A percentile compares a stretch with the other conserved stretches of the same genome.
phyloP scores from a whole-genome alignment of 2,797 vertebrate species.

The Syngnathus acus region DNA sequence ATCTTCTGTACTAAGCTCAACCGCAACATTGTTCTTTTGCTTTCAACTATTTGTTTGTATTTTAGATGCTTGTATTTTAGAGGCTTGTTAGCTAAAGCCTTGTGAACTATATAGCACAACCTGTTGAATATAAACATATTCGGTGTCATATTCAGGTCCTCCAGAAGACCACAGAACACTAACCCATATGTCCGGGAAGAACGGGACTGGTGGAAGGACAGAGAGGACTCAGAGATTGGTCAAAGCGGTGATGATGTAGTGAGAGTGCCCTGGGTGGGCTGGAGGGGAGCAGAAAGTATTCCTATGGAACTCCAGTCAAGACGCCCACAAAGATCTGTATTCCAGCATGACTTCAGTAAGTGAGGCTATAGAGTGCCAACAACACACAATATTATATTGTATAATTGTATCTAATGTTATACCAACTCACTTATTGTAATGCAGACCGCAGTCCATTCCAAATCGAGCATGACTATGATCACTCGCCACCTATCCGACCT shows the following conservation, averaged over 20 bases:
- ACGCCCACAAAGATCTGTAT: constrained; percentile 17
- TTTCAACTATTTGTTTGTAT: too few species aligned
- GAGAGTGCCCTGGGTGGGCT: constrained; percentile 30
- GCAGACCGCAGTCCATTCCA: constrained; percentile 44
- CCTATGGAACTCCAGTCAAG: constrained; percentile 45
- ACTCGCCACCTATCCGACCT: constrained; percentile 4
- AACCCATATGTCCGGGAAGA: constrained; percentile 55
- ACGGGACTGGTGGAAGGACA: constrained; percentile 11
- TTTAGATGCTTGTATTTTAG: background rate
- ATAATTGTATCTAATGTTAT: background rate
- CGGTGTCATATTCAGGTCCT: constrained; percentile 20
- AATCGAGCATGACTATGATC: constrained; percentile 17
- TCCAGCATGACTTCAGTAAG: constrained; percentile 48
- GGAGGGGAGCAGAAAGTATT: constrained; percentile 43
- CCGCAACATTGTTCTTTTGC: too few species aligned
- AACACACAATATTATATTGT: background rate
- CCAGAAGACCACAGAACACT: constrained; percentile 42
- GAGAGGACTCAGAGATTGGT: constrained; percentile 7
- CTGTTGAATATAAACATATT: background rate
- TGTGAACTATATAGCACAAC: background rate
- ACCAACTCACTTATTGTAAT: background rate
- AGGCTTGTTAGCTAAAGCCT: background rate
- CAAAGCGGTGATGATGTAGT: constrained; percentile 4
- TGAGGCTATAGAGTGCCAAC: background rate
- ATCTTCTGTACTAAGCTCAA: too few species aligned